Evolutionary conservation across 2,113 vertebrate species (phyloP), one percentile per base, ranked within the genome.

Genomic region (Montifringilla adamsi): DNA sequence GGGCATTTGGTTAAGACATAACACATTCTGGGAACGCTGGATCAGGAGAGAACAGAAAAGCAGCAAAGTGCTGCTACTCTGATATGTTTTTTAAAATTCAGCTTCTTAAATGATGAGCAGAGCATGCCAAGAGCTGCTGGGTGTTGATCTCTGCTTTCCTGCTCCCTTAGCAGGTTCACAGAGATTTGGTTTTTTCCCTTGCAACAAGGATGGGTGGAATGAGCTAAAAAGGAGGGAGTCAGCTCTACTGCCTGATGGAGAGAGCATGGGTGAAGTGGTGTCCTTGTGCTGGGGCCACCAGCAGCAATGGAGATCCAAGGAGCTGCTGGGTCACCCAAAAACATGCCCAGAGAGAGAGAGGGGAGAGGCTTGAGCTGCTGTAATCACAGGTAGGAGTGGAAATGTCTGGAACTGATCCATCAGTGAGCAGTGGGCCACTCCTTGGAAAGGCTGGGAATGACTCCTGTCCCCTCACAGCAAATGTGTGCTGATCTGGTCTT

Each of bases 331-430:
- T 76, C 19, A 5, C 84, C 80, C 52, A 43, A 59, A 93, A 89
- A 16, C n/a, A 35, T 30, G n/a, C 68, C 79, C 3, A 7, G 30
- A 73, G 78, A 73, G 81, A 90, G 67, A 73, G 85, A 82, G 85
- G 43, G 53, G 68, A 86, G 64, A 88, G 77, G 73, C 59, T 67
- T 73, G 56, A 93, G 83, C 72, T 90, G 59, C 92, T 92, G 72
- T 86, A 93, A 89, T 93, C 72, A n/a, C 66, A 80, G 64, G n/a
- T 55, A 4, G 79, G 83, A 94, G 79, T 88, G 72, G 75, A 83
- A 68, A 58, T 33, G 55, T 76, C 63, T 95, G 95, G 92, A 95
- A 87, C 67, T 0, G 1, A 60, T 90, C 90, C 85, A 68, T 77
- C 68, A 67, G 31, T 2, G 5, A 93, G 62, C 8, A 20, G 66